These are phyloP conservation scores for Syngnathoides biaculeatus DNA, from an alignment of 2,113 vertebrate genomes.

Conservation along the genomic window DNA sequence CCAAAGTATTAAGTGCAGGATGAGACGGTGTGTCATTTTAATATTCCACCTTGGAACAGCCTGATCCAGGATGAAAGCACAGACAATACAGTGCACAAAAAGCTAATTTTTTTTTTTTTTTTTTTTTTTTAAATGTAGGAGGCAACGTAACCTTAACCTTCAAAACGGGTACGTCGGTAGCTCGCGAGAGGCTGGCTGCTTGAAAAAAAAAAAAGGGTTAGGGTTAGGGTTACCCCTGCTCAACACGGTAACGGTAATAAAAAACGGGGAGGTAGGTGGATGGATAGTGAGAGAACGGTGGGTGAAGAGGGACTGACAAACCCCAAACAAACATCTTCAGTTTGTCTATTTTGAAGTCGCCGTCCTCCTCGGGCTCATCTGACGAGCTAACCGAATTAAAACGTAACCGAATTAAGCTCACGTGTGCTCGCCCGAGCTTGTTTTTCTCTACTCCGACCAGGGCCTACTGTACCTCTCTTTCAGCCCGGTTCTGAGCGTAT, in stretches of 20 bases:
- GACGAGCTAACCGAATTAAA: constrained; percentile 48
- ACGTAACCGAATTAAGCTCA: constrained; percentile 48
- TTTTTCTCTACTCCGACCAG: constrained; percentile 29
- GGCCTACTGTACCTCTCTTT: constrained; percentile 20
- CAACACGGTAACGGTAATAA: background rate
- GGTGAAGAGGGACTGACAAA: constrained; percentile 1
- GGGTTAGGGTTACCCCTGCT: no score
- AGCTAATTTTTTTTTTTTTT: no score
- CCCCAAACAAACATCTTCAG: background rate
- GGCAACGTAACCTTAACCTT: no score
- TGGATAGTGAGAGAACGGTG: background rate
- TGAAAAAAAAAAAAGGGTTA: no score
- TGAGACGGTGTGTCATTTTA: no score
- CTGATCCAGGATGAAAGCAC: no score
- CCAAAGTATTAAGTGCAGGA: no score
- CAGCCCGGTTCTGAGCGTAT: constrained; percentile 23
- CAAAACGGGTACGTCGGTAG: no score
- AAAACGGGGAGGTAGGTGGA: background rate
- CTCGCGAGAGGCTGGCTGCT: no score
- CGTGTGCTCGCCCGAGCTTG: constrained; percentile 2
- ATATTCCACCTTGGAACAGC: no score
- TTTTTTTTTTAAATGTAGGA: no score
- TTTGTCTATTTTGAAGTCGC: constrained; percentile 39
- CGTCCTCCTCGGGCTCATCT: constrained; percentile 25
- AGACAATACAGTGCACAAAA: no score